These are phyloP conservation scores for Xerus rutilus DNA, from an alignment of 2,797 vertebrate species.

Conservation along the genomic window DNA sequence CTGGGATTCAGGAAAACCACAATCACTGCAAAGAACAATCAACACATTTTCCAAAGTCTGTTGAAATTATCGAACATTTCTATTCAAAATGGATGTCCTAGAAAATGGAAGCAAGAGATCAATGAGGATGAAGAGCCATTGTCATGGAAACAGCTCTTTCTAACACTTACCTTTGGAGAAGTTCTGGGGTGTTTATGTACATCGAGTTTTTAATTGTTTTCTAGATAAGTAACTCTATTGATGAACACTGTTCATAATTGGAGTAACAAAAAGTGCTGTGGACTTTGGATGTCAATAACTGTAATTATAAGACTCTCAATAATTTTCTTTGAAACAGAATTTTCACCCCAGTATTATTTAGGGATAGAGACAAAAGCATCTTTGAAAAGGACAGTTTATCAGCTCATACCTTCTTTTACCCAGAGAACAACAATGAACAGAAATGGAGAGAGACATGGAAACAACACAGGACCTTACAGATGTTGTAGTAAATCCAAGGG, in stretches of 20 bases:
- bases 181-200: conserved; percentile 15
- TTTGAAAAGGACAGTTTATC: conserved; percentile 1
- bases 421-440: conserved; percentile 11
- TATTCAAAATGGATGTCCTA: neutral
- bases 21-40: neutral
- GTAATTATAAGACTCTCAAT: conserved; percentile 12
- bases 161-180: conserved; percentile 50
- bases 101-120: neutral
- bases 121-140: neutral
- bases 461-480: neutral
- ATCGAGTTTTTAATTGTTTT: conserved; percentile 61
- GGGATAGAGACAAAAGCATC: neutral
- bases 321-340: conserved; percentile 50
- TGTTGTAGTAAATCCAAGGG: neutral
- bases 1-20: neutral
- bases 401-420: neutral
- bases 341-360: conserved; percentile 28
- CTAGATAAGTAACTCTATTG: conserved; percentile 40
- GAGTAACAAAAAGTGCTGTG: neutral
- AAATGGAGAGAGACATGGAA: neutral
- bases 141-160: conserved; percentile 40
- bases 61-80: conserved; percentile 47
- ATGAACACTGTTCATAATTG: neutral
- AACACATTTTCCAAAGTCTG: conserved; percentile 36
- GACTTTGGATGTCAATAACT: conserved; percentile 4